Conservation (phyloP, 2,888 invertebrate genomes). For the Apeira syringaria region DNA sequence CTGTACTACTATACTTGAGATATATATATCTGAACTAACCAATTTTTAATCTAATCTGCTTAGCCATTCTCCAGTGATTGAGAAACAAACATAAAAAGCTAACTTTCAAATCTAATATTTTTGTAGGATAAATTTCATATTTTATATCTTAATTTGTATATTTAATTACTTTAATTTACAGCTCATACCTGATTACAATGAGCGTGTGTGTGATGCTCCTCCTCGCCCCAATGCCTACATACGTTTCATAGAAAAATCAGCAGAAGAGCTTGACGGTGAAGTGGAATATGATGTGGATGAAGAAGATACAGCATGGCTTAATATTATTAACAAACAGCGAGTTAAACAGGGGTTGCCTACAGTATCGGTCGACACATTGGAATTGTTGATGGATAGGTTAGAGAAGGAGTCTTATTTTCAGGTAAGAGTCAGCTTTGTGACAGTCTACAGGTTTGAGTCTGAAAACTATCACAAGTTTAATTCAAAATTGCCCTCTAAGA, state of each 20-base stretch:
- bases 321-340: constrained; percentile 93
- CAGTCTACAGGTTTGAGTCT: not conserved
- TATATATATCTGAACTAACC: no score
- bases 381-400: constrained; percentile 97
- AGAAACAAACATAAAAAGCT: no score
- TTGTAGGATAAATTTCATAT: no score
- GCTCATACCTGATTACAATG: constrained; percentile 89
- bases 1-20: no score
- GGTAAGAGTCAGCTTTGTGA: constrained; percentile 63
- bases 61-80: no score
- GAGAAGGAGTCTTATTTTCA: constrained; percentile 99
- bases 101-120: no score
- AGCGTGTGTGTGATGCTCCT: constrained; percentile 91
- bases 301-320: constrained; percentile 97
- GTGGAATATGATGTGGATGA: constrained; percentile 99
- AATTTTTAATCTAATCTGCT: no score
- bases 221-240: constrained; percentile 94
- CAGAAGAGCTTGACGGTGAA: constrained; percentile 96
- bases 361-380: constrained; percentile 95
- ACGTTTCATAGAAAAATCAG: constrained; percentile 96
- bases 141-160: no score
- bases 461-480: no score
- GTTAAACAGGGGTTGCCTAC: constrained; percentile 87
- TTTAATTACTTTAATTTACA: no score
- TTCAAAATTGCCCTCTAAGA: no score